These are phyloP conservation scores for Phalacrocorax carbo DNA, from an alignment of 2,113 vertebrate species.

Conservation along the genomic window DNA sequence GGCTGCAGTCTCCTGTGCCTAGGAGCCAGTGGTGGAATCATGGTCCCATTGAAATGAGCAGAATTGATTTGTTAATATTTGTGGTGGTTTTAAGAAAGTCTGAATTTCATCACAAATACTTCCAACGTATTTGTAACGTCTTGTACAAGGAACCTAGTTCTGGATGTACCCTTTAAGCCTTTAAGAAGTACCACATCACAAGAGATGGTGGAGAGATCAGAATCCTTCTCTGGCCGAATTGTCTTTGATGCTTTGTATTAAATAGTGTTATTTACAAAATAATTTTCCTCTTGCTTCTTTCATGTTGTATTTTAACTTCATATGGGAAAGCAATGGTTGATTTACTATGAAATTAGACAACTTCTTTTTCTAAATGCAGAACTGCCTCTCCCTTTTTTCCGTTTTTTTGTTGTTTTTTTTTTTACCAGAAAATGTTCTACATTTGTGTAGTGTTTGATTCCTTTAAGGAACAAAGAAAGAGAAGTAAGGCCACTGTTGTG, in stretches of 20 bases:
- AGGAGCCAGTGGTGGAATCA: neutral
- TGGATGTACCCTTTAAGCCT: neutral
- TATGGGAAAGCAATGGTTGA: neutral
- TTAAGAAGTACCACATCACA: neutral
- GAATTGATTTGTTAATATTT: neutral
- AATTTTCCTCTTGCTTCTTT: neutral
- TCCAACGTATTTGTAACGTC: neutral
- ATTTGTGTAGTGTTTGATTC: neutral
- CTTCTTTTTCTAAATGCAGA: neutral
- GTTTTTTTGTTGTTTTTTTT: neutral
- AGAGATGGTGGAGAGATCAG: neutral
- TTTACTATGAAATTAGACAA: neutral
- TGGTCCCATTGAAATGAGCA: neutral
- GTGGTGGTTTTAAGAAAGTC: neutral
- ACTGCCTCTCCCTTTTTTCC: neutral
- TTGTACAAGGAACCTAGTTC: neutral
- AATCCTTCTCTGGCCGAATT: neutral
- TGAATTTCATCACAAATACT: neutral
- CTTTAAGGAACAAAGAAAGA: constrained; percentile 17
- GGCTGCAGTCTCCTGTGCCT: neutral
- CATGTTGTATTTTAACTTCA: neutral
- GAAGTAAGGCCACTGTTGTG: neutral
- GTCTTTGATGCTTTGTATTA: neutral
- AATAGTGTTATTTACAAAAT: neutral
- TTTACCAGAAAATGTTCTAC: neutral